phyloP scores from a whole-genome alignment of 2,888 invertebrate species.

The Napeogenes sylphis region DNA sequence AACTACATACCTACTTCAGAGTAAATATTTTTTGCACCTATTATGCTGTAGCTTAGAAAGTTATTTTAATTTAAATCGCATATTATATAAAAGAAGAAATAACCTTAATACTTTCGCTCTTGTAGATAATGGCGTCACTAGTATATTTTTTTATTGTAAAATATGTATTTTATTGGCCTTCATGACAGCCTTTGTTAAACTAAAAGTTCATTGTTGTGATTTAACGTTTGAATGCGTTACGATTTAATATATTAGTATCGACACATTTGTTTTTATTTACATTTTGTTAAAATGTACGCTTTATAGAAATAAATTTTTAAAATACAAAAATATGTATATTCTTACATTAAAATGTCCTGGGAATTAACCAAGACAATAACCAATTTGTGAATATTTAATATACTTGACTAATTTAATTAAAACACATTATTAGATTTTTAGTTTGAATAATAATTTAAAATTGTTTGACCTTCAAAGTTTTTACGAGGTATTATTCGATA shows the following conservation, averaged over 20 bases:
- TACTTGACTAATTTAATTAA: no score
- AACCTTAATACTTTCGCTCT: conserved; percentile 40
- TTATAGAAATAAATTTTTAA: conserved; percentile 7
- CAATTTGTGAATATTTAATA: no score
- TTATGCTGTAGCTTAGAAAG: conserved; percentile 49
- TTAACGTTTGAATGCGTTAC: conserved; percentile 50
- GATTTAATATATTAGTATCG: conserved; percentile 58
- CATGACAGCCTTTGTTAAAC: conserved; percentile 49
- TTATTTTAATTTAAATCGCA: conserved; percentile 41
- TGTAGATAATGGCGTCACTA: conserved; percentile 50
- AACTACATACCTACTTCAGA: conserved; percentile 41
- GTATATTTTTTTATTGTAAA: conserved; percentile 55
- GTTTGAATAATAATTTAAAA: no score
- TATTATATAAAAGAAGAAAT: conserved; percentile 34
- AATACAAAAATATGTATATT: conserved; percentile 13
- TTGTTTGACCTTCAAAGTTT: no score
- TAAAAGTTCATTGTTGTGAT: conserved; percentile 59
- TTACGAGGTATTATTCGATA: no score
- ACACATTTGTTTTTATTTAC: conserved; percentile 38
- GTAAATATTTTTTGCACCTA: conserved; percentile 53
- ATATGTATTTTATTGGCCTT: conserved; percentile 52
- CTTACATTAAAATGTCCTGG: conserved; percentile 10
- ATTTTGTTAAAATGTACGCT: conserved; percentile 14
- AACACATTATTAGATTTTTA: no score
- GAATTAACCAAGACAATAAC: no score